phyloP scores from a whole-genome alignment of 2,113 vertebrate species.

The Bucco capensis region DNA sequence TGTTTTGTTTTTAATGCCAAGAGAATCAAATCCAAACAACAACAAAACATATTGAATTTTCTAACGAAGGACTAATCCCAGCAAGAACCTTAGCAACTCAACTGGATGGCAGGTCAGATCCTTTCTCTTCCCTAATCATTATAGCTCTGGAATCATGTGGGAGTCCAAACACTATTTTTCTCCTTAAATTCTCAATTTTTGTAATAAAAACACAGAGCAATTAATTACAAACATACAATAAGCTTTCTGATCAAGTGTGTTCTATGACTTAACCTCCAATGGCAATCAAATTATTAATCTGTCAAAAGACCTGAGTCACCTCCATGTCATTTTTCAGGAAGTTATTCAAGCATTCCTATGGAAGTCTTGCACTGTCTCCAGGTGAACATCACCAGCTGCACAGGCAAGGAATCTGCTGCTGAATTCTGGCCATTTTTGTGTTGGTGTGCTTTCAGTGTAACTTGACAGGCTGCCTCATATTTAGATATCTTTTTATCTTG shows the following conservation, averaged over 20 bases:
- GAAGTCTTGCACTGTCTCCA: not conserved
- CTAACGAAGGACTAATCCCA: constrained; percentile 28
- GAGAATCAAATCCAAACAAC: not conserved
- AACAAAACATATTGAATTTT: not conserved
- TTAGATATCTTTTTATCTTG: too few relatives aligned
- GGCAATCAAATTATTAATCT: not conserved
- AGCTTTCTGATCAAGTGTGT: not conserved
- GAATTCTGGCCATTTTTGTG: not conserved
- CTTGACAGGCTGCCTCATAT: too few relatives aligned
- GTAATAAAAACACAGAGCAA: not conserved
- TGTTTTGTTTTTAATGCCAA: not conserved
- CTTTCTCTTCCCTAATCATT: constrained; percentile 18
- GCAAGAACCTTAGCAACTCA: constrained; percentile 23
- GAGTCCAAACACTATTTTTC: constrained; percentile 2
- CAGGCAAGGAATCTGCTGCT: not conserved
- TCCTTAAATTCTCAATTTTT: not conserved
- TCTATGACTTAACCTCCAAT: not conserved
- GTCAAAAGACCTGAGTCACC: not conserved
- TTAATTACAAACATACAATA: not conserved
- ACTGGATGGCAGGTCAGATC: constrained; percentile 7
- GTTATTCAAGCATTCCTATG: not conserved
- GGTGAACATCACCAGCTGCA: not conserved
- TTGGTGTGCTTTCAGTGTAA: too few relatives aligned
- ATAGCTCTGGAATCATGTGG: not conserved
- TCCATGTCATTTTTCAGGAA: not conserved